Evolutionary conservation across 2,797 vertebrate genomes (phyloP).

Genomic region (Oreochromis mossambicus): DNA sequence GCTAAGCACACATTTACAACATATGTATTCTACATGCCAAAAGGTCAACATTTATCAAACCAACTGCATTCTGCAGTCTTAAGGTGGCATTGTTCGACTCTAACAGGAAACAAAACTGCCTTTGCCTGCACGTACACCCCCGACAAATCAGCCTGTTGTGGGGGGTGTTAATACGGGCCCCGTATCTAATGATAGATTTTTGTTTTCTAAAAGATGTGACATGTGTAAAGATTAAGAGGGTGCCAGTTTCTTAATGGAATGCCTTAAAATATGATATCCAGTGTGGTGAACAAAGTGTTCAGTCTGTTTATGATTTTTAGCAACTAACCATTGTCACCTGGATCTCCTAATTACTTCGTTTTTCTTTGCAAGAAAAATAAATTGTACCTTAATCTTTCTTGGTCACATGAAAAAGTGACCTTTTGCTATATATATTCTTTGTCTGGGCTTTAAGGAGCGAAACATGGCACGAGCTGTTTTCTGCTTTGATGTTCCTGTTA

Average conservation of each 20-base stretch:
- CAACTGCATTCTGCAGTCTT: background rate
- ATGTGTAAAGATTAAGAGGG: constrained; percentile 34
- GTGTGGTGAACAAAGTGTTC: constrained; percentile 44
- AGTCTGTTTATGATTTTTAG: constrained; percentile 48
- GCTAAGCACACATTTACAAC: constrained; percentile 21
- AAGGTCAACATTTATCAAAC: constrained; percentile 57
- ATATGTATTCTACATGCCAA: constrained; percentile 24
- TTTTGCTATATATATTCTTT: background rate
- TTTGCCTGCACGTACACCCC: constrained; percentile 19
- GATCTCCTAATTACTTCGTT: background rate
- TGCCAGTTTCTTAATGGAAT: constrained; percentile 59
- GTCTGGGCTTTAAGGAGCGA: background rate
- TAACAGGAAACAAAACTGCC: background rate
- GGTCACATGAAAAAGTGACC: background rate
- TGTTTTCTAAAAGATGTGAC: constrained; percentile 31
- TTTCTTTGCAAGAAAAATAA: background rate
- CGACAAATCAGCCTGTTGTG: constrained; percentile 15
- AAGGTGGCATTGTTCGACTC: constrained; percentile 28
- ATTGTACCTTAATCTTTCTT: background rate
- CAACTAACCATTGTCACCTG: constrained; percentile 43
- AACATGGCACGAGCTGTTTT: background rate
- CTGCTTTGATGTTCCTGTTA: background rate
- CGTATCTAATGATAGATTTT: constrained; percentile 51
- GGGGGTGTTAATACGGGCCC: constrained; percentile 54
- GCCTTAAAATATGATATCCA: constrained; percentile 49